Percentiles rank a stretch among this genome's conserved stretches.
These are phyloP conservation scores for Aporophyla lueneburgensis DNA, from an alignment of 2,888 invertebrate species.

Conservation along the genomic window DNA sequence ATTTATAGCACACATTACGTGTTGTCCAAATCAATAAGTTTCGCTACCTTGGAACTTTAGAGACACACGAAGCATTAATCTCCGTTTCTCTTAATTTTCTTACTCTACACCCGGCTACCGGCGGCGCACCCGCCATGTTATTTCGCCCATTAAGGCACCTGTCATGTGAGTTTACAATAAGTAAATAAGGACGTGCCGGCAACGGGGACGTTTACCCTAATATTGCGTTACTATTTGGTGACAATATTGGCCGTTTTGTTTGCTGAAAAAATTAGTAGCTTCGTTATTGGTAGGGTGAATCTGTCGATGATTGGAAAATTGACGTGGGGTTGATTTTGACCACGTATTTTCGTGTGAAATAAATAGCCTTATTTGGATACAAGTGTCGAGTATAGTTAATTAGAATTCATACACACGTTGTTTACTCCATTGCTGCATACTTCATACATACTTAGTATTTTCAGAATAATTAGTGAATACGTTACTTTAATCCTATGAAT, in stretches of 20 bases:
- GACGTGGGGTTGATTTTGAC: constrained; percentile 22
- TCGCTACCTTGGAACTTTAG: too few relatives aligned
- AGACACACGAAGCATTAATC: too few relatives aligned
- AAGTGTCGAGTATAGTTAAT: too few relatives aligned
- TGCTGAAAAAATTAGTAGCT: constrained; percentile 83
- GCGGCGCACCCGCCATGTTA: constrained; percentile 89
- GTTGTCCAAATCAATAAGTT: too few relatives aligned
- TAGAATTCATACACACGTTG: neutral
- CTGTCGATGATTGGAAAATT: constrained; percentile 58
- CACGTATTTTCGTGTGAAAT: constrained; percentile 4
- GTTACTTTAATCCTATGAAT: neutral
- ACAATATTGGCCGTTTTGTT: constrained; percentile 83
- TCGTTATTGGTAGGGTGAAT: constrained; percentile 69
- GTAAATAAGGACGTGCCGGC: constrained; percentile 87
- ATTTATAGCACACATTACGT: too few relatives aligned
- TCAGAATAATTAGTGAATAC: neutral
- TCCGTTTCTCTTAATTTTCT: constrained; percentile 9
- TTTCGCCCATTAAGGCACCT: constrained; percentile 89
- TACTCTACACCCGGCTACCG: constrained; percentile 74
- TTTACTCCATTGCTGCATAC: neutral
- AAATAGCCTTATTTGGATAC: neutral
- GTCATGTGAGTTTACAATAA: constrained; percentile 91
- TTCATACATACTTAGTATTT: neutral
- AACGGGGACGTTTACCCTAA: constrained; percentile 83
- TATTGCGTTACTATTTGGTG: constrained; percentile 87